Evolutionary conservation across 2,113 vertebrate genomes (phyloP).

Genomic region (Hydrochoerus hydrochaeris): DNA sequence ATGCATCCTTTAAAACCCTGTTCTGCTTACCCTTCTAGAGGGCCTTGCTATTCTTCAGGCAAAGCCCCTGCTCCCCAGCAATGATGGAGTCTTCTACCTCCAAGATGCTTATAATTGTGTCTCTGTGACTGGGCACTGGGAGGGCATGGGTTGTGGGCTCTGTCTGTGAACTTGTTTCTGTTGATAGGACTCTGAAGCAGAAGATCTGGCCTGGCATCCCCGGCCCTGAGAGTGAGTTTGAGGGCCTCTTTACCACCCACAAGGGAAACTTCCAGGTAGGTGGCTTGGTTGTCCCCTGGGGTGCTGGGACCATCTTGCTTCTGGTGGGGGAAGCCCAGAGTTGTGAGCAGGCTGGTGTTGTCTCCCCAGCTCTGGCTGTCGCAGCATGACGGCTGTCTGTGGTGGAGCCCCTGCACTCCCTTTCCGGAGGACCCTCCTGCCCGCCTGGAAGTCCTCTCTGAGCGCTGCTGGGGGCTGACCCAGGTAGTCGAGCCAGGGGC

Average conservation of each 20-base stretch:
- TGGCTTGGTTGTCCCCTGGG: background rate
- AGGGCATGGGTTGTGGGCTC: background rate
- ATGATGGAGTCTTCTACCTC: background rate
- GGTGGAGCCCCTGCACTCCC: conserved; percentile 84
- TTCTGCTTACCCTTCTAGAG: background rate
- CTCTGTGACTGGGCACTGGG: background rate
- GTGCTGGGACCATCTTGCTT: background rate
- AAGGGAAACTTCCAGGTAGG: conserved; percentile 93
- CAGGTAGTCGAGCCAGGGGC: conserved; percentile 69
- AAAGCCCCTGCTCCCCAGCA: background rate
- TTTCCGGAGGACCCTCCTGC: conserved; percentile 85
- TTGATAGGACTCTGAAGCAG: conserved; percentile 77
- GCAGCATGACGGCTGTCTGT: conserved; percentile 84
- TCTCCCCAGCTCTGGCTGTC: conserved; percentile 90
- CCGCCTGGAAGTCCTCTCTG: conserved; percentile 90
- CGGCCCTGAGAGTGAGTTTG: conserved; percentile 91
- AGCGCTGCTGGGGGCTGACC: conserved; percentile 77
- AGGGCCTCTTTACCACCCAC: conserved; percentile 91
- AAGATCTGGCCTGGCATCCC: conserved; percentile 92
- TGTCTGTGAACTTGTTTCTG: background rate
- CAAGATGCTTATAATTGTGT: background rate
- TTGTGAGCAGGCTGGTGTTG: background rate
- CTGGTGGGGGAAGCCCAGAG: background rate
- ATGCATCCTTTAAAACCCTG: conserved; percentile 40
- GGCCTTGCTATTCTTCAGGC: background rate